Base-by-base conservation (phyloP, 2,888 invertebrate species). In the Drosophila cyrtoloma region DNA sequence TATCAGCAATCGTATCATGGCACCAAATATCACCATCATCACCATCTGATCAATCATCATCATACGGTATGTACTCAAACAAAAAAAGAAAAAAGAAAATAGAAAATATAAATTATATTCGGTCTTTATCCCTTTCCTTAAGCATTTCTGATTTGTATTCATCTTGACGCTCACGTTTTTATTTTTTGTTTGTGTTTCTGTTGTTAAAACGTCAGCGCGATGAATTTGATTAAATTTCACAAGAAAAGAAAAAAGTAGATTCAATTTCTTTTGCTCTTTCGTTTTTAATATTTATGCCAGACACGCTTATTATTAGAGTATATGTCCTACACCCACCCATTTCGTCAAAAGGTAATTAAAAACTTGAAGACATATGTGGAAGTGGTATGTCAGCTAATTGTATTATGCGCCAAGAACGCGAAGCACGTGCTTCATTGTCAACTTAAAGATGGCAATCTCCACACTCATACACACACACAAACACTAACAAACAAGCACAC, bases 11-110 rank as follows among this genome's bases (percentile, higher is more conserved):
- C 95, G 76, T 96, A 95, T 87, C 96, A 96, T 84, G 95, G 95
- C 22, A 96, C 96, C 53, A 97, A 97, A 91, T 96, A 95, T 88
- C 97, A 97, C 92, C 97, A 97, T 85, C 97, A 97, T 90, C 97
- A 97, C 89, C 97, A 97, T 92, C 94, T 96, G 93, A 96, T 97
- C 71, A 96, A 96, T 47, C 97, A 97, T 94, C 96, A 97, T 93
- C 96, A 96, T 75, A 94, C 96, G 92, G 95, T 94, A 83, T 89
- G 93, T 91, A 71, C 28, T 28, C 5, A n/a, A 26, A 30, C n/a
- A 28, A 42, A 39, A 22, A 1, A 28, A 16, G 0, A n/a, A 22
- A 19, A 28, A n/a, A 39, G 32, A 16, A 37, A 37, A 37, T 19
- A 19, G 2, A 37, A 9, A 30, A 42, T 16, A 22, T 47, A 26